Percentiles rank a stretch among this genome's conserved stretches.
Conservation (phyloP, 2,888 invertebrate species). For the Brachypalpus laphriformis region DNA sequence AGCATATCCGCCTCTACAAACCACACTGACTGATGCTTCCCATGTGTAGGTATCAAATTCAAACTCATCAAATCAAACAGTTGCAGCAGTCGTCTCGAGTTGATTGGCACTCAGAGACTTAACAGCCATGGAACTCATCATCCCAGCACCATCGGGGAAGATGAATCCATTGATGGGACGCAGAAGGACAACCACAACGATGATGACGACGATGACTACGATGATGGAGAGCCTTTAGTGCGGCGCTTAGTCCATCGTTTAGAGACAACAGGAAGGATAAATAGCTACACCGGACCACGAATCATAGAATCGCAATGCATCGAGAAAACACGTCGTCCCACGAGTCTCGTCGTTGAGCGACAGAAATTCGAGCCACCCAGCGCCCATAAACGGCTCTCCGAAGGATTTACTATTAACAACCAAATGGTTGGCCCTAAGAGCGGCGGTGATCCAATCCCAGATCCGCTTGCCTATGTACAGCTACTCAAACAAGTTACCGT, state of each 20-base stretch:
- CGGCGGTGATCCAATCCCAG: constrained; percentile 24
- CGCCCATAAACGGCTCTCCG: constrained; percentile 50
- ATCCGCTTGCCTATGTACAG: constrained; percentile 64
- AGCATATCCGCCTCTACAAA: neutral
- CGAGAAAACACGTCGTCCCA: constrained; percentile 74
- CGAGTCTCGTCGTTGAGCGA: constrained; percentile 52
- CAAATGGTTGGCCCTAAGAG: constrained; percentile 79
- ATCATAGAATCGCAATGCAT: constrained; percentile 78
- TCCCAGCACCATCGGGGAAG: constrained; percentile 62
- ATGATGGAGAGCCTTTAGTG: constrained; percentile 79
- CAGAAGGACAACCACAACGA: constrained; percentile 23
- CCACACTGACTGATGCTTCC: constrained; percentile 22
- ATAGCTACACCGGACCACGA: constrained; percentile 75
- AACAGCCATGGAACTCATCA: constrained; percentile 36
- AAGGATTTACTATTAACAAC: constrained; percentile 82
- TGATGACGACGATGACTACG: constrained; percentile 49
- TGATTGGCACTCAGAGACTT: constrained; percentile 86
- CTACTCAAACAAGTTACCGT: constrained; percentile 80
- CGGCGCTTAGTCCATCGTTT: constrained; percentile 82
- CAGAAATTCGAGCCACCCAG: constrained; percentile 47
- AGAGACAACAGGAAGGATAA: constrained; percentile 78
- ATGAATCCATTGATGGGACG: constrained; percentile 38
- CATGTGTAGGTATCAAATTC: constrained; percentile 87
- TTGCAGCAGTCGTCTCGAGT: constrained; percentile 91
- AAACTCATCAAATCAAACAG: constrained; percentile 93